Percentiles rank a stretch among this genome's conserved stretches.
phyloP scores from a whole-genome alignment of 2,797 vertebrate genomes.

The Cuculus canorus region DNA sequence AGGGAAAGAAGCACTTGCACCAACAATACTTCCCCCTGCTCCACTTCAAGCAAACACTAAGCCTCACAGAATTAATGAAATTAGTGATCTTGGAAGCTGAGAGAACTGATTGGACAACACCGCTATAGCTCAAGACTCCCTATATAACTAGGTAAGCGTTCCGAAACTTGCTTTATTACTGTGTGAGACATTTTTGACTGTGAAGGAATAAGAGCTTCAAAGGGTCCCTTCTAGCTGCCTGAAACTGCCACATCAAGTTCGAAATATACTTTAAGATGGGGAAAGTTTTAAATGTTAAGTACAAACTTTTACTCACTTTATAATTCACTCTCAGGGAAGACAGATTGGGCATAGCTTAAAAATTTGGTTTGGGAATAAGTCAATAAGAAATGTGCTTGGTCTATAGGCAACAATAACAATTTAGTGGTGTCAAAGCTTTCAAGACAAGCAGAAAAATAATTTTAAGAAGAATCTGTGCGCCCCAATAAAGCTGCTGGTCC shows the following conservation, averaged over 20 bases:
- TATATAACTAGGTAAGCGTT: neutral
- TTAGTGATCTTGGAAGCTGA: neutral
- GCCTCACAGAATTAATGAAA: neutral
- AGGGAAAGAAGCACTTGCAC: neutral
- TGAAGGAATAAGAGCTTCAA: neutral
- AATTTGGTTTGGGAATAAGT: neutral
- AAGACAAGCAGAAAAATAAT: neutral
- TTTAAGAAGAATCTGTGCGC: neutral
- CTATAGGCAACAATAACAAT: neutral
- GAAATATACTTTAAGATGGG: neutral
- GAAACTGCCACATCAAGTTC: neutral
- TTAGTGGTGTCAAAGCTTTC: neutral
- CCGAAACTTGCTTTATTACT: neutral
- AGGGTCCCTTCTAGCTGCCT: neutral
- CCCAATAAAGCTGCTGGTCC: neutral
- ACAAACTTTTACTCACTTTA: neutral
- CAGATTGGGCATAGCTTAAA: neutral
- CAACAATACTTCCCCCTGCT: neutral
- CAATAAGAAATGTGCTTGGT: neutral
- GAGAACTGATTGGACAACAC: neutral
- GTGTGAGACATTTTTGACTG: neutral
- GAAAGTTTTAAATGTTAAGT: neutral
- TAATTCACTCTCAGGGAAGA: neutral
- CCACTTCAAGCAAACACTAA: neutral
- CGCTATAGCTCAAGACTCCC: neutral